These are phyloP conservation scores for Strix uralensis DNA, from an alignment of 2,113 vertebrate genomes.

Conservation along the genomic window DNA sequence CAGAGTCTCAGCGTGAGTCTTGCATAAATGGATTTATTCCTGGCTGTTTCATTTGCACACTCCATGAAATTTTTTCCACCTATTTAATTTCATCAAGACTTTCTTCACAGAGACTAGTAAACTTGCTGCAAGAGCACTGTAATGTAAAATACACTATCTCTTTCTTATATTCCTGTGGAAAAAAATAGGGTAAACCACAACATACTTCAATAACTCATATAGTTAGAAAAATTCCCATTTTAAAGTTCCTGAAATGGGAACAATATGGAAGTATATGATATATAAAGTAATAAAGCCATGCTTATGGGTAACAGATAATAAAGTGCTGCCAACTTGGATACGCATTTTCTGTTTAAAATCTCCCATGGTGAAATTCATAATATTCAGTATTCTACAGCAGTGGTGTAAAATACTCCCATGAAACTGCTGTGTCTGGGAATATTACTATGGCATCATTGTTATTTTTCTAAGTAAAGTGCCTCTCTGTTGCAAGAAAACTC, in stretches of 20 bases:
- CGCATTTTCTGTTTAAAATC: conserved; percentile 19
- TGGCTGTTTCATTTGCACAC: conserved; percentile 43
- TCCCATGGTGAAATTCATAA: conserved; percentile 10
- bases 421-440: not conserved
- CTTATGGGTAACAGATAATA: not conserved
- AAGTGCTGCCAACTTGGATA: conserved; percentile 1
- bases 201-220: not conserved
- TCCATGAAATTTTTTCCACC: conserved; percentile 15
- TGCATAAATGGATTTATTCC: conserved; percentile 59
- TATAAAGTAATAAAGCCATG: conserved; percentile 19
- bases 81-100: conserved; percentile 57
- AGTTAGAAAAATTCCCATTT: not conserved
- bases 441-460: not conserved
- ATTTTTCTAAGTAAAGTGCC: conserved; percentile 22
- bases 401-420: not conserved
- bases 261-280: not conserved
- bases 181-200: not conserved
- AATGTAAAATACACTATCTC: not conserved
- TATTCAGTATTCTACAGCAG: not conserved
- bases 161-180: not conserved
- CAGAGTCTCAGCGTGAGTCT: conserved; percentile 30
- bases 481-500: not conserved
- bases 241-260: conserved; percentile 10
- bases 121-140: not conserved
- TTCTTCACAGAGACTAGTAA: conserved; percentile 10